A percentile compares a stretch with the other conserved stretches of the same genome.
Conservation (phyloP, 2,888 invertebrate genomes). For the Drosophila nr. perissopoda region DNA sequence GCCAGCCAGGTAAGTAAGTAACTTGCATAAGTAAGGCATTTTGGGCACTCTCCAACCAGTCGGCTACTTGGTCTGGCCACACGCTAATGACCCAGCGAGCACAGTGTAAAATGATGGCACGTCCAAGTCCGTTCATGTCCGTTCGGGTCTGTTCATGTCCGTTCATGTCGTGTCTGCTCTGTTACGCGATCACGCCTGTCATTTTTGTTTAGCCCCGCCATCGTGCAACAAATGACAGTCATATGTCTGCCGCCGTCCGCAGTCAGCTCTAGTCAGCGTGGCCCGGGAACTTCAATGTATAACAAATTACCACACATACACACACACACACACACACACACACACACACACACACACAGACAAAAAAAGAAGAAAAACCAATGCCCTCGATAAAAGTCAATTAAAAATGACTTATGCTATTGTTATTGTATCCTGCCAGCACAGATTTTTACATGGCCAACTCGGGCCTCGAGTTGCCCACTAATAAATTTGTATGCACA, state of each 20-base stretch:
- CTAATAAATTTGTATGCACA: neutral
- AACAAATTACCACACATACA: slow-evolving; percentile 63
- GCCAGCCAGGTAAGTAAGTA: slow-evolving; percentile 74
- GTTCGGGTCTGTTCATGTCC: slow-evolving; percentile 1
- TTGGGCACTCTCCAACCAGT: slow-evolving; percentile 31
- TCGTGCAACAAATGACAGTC: slow-evolving; percentile 66
- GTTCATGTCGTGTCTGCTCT: slow-evolving; percentile 21
- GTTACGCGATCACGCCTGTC: slow-evolving; percentile 50
- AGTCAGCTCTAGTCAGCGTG: neutral
- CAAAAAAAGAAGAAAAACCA: slow-evolving; percentile 41
- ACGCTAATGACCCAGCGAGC: slow-evolving; percentile 61
- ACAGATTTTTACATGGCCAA: slow-evolving; percentile 21
- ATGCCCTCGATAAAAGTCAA: slow-evolving; percentile 72
- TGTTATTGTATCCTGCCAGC: slow-evolving; percentile 54
- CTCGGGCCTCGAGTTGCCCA: slow-evolving; percentile 4
- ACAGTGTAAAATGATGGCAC: neutral
- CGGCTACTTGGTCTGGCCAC: slow-evolving; percentile 58
- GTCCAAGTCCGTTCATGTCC: slow-evolving; percentile 25
- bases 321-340: neutral
- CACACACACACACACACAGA: neutral
- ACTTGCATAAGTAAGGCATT: slow-evolving; percentile 63
- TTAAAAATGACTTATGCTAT: slow-evolving; percentile 75
- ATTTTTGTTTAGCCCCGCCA: slow-evolving; percentile 45
- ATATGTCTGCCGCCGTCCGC: slow-evolving; percentile 54
- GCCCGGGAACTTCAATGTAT: slow-evolving; percentile 4